Percentiles rank a stretch among this genome's conserved stretches.
Conservation (phyloP, 2,888 invertebrate species). For the Spilosoma lubricipeda region DNA sequence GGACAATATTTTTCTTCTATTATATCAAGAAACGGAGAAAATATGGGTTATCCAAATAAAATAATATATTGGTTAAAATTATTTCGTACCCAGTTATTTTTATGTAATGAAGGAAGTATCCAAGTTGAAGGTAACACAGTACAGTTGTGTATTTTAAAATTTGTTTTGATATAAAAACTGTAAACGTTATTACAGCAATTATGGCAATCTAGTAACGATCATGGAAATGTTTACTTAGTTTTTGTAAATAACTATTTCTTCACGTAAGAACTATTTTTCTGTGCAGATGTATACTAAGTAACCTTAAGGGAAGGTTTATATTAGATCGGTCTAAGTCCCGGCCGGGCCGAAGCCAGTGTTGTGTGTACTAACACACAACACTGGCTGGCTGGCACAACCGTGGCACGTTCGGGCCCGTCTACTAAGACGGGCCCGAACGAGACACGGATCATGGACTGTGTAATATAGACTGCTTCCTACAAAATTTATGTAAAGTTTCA, state of each 20-base stretch:
- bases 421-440: too few species aligned
- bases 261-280: background rate
- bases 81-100: background rate
- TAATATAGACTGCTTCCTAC: too few species aligned
- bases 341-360: too few species aligned
- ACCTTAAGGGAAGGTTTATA: background rate
- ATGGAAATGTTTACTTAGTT: background rate
- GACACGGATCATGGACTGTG: too few species aligned
- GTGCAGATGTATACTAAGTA: background rate
- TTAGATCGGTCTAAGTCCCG: too few species aligned
- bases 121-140: background rate
- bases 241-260: slow-evolving; percentile 1
- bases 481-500: too few species aligned
- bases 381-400: too few species aligned
- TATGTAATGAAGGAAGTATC: background rate
- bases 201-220: slow-evolving; percentile 1
- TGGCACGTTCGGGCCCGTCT: too few species aligned
- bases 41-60: background rate
- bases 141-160: background rate
- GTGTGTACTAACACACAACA: too few species aligned
- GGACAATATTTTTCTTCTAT: too few species aligned
- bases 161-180: background rate
- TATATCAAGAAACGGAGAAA: background rate
- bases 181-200: background rate
- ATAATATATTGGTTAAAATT: background rate